Evolutionary conservation across 2,797 vertebrate species (phyloP), one percentile per base, ranked within the genome.

Genomic region (Eospalax fontanierii): DNA sequence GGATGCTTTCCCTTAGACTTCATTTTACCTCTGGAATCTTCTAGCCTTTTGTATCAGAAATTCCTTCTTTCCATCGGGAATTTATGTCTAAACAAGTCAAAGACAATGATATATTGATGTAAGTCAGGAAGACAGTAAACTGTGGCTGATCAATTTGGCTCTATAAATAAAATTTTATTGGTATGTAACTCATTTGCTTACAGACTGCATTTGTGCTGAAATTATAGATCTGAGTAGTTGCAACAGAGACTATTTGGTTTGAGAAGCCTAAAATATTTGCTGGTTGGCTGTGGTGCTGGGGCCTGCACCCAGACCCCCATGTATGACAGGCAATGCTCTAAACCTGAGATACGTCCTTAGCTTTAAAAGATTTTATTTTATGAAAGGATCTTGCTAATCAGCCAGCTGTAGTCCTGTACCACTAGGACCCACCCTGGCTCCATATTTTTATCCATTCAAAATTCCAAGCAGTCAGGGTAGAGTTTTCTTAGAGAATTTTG

Each of bases 1-100:
- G 18, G 11, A 50, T 82, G 3, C 30, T 79, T 65, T 95, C 59
- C 63, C 15, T 85, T 28, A 89, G 30, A 71, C 81, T 90, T 87
- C 46, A 87, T 82, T 91, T 91, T 65, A 78, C 11, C 14, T 95
- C 14, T 84, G 35, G 9, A 46, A 46, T 24, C 7, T 50, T 94
- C 19, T 81, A 74, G 71, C 76, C 8, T 88, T 43, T 96, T 2
- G 12, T 38, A 89, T 79, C 19, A 91, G 40, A 94, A 90, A 75
- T 89, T 3, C 54, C 38, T 24, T 35, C 28, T 65, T 33, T 93
- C 59, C 76, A 46, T 68, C 79, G 11, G 21, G 46, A 74, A 89
- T 33, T 73, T 76, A 89, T 61, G 86, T 91, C 87, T 40, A 85
- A 90, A 74, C 11, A 90, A 95, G 76, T 54, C 11, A 93, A 50